Conservation (phyloP, 2,888 invertebrate species). For the Hirtodrosophila alboralis region DNA sequence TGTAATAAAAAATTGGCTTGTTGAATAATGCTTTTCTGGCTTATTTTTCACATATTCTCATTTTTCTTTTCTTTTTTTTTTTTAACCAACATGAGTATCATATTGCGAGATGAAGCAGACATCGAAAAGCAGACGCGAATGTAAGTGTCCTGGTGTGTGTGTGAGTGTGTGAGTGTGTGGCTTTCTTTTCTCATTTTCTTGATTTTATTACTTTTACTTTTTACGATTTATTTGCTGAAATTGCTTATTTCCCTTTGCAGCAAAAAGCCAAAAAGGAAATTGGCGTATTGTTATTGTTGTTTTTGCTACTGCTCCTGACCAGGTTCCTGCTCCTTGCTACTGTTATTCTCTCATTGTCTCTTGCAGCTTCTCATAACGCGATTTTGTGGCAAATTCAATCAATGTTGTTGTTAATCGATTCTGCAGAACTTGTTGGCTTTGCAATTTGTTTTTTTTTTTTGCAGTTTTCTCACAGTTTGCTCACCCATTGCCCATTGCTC, state of each 20-base stretch:
- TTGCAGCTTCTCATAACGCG: slow-evolving; percentile 36
- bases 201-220: slow-evolving; percentile 79
- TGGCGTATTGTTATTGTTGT: slow-evolving; percentile 51
- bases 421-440: slow-evolving; percentile 15
- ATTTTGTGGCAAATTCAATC: slow-evolving; percentile 70
- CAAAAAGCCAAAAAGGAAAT: slow-evolving; percentile 57
- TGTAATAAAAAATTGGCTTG: slow-evolving; percentile 41
- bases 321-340: slow-evolving; percentile 9
- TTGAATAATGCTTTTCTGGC: slow-evolving; percentile 7
- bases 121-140: slow-evolving; percentile 14
- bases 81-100: slow-evolving; percentile 26
- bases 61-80: slow-evolving; percentile 3
- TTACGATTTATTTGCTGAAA: slow-evolving; percentile 78
- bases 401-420: slow-evolving; percentile 68
- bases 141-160: slow-evolving; percentile 18
- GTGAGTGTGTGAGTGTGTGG: slow-evolving; percentile 10
- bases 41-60: slow-evolving; percentile 5
- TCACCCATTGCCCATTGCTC: slow-evolving; percentile 7
- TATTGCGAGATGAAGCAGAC: slow-evolving; percentile 20
- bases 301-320: slow-evolving; percentile 1
- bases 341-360: slow-evolving; percentile 26
- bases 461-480: slow-evolving; percentile 35
- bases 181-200: slow-evolving; percentile 73
- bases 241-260: slow-evolving; percentile 72
- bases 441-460: too few relatives aligned